Evolutionary conservation across 2,797 vertebrate genomes (phyloP).

Genomic region (Gymnodraco acuticeps): DNA sequence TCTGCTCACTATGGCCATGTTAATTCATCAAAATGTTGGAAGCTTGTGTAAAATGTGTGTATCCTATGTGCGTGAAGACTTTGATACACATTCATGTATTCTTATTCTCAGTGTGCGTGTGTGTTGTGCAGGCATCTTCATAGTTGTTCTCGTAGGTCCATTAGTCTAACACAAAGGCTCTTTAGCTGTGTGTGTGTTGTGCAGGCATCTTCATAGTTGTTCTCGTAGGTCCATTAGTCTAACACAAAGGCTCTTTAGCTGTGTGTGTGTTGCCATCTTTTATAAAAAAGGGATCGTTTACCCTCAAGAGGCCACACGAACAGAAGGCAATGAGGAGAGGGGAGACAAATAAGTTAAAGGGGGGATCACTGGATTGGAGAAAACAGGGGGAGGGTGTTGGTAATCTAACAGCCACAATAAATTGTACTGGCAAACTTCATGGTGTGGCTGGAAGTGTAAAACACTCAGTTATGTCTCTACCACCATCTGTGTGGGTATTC

Average conservation of each 20-base stretch:
- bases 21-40: constrained; percentile 46
- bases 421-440: constrained; percentile 17
- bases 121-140: constrained; percentile 23
- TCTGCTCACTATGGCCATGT: constrained; percentile 40
- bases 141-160: neutral
- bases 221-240: constrained; percentile 8
- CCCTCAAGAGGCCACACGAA: constrained; percentile 50
- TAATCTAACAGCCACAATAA: constrained; percentile 37
- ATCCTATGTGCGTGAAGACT: neutral
- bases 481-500: constrained; percentile 17
- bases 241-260: constrained; percentile 47
- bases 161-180: constrained; percentile 44
- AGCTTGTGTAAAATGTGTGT: neutral
- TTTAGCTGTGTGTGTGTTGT: constrained; percentile 41
- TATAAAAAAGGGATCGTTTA: constrained; percentile 55
- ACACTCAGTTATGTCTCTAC: neutral
- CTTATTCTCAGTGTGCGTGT: neutral
- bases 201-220: neutral
- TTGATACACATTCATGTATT: neutral
- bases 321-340: constrained; percentile 10
- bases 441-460: constrained; percentile 19
- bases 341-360: neutral
- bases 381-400: constrained; percentile 52
- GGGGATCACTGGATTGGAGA: constrained; percentile 56
- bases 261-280: constrained; percentile 44